A percentile compares a stretch with the other conserved stretches of the same genome.
These are phyloP conservation scores for Pecten maximus DNA, from an alignment of 2,888 invertebrate species.

Conservation along the genomic window DNA sequence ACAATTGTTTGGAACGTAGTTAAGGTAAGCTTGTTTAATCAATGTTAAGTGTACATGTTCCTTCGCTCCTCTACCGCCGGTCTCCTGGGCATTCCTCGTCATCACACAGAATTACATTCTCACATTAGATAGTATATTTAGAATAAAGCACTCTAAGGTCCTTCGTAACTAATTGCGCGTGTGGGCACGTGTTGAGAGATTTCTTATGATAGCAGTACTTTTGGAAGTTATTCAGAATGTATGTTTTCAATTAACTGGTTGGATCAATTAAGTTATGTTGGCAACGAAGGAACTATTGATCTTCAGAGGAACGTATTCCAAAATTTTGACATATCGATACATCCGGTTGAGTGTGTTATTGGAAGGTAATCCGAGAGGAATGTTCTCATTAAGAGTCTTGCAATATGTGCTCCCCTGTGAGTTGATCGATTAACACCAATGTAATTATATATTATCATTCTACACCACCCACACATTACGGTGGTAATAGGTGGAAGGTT, in stretches of 20 bases:
- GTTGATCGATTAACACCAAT: not conserved
- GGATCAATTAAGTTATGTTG: not conserved
- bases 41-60: not conserved
- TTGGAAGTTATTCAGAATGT: conserved; percentile 7
- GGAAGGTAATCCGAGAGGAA: not conserved
- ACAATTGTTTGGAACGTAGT: not conserved
- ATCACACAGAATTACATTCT: not conserved
- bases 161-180: not conserved
- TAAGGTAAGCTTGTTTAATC: not conserved
- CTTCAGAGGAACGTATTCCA: not conserved
- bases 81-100: not conserved
- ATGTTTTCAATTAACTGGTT: not conserved
- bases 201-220: not conserved
- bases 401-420: not conserved
- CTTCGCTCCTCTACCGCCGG: not conserved
- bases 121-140: not conserved
- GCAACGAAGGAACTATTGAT: not conserved
- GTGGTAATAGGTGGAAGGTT: not conserved
- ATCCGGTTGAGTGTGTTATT: not conserved
- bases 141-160: not conserved
- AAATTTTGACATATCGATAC: not conserved
- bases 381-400: not conserved
- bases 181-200: not conserved
- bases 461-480: not conserved
- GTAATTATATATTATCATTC: not conserved